Evolutionary conservation across 2,888 invertebrate genomes (phyloP), one percentile per base, ranked within the genome.

Genomic region (Clepsis dumicolana): DNA sequence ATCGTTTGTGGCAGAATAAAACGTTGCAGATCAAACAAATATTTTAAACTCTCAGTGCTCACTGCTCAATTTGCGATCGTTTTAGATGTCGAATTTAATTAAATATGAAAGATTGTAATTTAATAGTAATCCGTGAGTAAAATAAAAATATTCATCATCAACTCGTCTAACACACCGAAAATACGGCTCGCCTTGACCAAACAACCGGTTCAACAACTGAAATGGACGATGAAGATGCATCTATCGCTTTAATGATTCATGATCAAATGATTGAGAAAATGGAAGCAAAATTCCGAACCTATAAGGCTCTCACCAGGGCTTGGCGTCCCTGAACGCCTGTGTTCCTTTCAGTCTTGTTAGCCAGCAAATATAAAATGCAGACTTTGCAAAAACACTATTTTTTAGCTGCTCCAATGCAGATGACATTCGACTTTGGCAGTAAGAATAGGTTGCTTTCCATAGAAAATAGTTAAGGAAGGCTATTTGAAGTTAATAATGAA

Each of bases 291-390:
- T 80, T 91, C 84, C 93, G 92, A 93, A 93, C 93, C 93, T 93
- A 93, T 86, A 87, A 87, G 91, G 93, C 90, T 93, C 94, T 94
- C 94, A 94, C 94, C 94, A 94, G 93, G 94, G 94, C 91, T 92
- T 94, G 81, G 94, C 89, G 91, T 94, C 94, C 93, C 93, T 93
- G 90, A 89, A 91, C 88, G 92, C 94, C 88, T 90, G 91, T 81
- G 93, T 93, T 88, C 93, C 91, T 87, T 91, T 94, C 91, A 93
- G 92, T 89, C 94, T 94, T 85, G 86, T 87, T 89, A 91, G 93
- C 89, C 90, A 91, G 93, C 93, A 93, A 92, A 91, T 93, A 91
- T 93, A 91, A 93, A 93, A 93, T 81, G 91, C 86, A 93, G 83
- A 91, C 85, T 93, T 93, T 93, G 93, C 93, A 93, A 92, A 91